Evolutionary conservation across 2,797 vertebrate genomes (phyloP).

Genomic region (Schizopygopsis pylzovi): DNA sequence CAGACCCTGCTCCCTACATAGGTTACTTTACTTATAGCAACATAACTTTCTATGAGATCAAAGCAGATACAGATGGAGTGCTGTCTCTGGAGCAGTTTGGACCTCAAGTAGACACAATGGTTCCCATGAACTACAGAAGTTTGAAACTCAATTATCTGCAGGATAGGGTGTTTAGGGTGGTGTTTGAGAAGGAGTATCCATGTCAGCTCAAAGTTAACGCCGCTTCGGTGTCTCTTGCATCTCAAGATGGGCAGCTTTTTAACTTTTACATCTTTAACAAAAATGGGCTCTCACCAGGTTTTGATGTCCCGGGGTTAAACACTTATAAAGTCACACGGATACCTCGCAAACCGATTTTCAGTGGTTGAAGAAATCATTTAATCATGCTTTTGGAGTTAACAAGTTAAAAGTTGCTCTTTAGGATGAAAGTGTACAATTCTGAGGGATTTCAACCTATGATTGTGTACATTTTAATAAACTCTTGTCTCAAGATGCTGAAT

Average conservation of each 20-base stretch:
- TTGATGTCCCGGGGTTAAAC: slow-evolving; percentile 90
- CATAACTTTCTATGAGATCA: slow-evolving; percentile 90
- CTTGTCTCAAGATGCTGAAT: neutral
- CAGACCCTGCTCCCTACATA: slow-evolving; percentile 80
- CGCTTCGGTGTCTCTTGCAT: slow-evolving; percentile 86
- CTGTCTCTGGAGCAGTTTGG: slow-evolving; percentile 91
- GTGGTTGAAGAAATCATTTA: slow-evolving; percentile 45
- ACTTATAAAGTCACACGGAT: slow-evolving; percentile 87
- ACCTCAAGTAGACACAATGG: slow-evolving; percentile 83
- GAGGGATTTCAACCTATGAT: neutral
- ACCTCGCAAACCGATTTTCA: slow-evolving; percentile 77
- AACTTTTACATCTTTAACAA: slow-evolving; percentile 85
- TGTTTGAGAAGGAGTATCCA: slow-evolving; percentile 88
- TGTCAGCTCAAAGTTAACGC: slow-evolving; percentile 84
- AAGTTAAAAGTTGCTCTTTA: neutral
- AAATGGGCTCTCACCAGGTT: slow-evolving; percentile 85
- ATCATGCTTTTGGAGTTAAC: neutral
- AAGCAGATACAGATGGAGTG: slow-evolving; percentile 75
- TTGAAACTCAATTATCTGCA: slow-evolving; percentile 86
- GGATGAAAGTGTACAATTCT: slow-evolving; percentile 23
- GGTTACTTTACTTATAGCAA: slow-evolving; percentile 90
- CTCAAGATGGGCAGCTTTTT: slow-evolving; percentile 89
- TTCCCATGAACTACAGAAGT: slow-evolving; percentile 82
- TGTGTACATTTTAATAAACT: neutral
- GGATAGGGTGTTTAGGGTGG: slow-evolving; percentile 86